Base-by-base conservation (phyloP, 2,888 invertebrate genomes). In the Trichogramma evanescens region DNA sequence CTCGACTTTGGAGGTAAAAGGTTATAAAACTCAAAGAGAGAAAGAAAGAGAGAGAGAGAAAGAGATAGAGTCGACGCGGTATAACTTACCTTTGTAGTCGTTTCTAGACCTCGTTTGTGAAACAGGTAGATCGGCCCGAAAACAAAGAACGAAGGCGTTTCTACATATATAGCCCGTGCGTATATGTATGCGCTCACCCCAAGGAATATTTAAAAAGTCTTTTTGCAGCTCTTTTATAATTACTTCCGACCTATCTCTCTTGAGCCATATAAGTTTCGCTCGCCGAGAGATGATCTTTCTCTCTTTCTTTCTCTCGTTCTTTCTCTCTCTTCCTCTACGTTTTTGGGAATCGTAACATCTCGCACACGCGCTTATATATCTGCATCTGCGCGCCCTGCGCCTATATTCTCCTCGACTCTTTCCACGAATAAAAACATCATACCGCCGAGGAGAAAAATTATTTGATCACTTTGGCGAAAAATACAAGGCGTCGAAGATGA, bases 61-160 rank as follows among this genome's bases (percentile, higher is more conserved):
- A 26, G 39, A 56, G 50, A 49, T 51, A 43, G 5, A 6, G 54
- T 42, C 26, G 6, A 65, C 66, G 55, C 44, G 46, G 44, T 26
- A 50, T 46, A 45, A 51, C 45, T 52, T 65, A 72, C 69, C 74
- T 75, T 76, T 75, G 75, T 74, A 73, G 73, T 57, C 65, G 63
- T 50, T 50, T 61, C 61, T 57, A 57, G 71, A 67, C 70, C 74
- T 76, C 75, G 73, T 76, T 76, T 75, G 73, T 74, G 72, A 74
- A 76, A 75, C 75, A 72, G 73, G 75, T 70, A 75, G 75, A 70
- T 61, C 73, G 73, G 53, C 61, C 61, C 65, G 65, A 64, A 70
- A 71, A 75, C 73, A 74, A 72, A 73, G 73, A 72, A 66, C 70
- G 58, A 58, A 65, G 64, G 62, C 66, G 62, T 61, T 67, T n/a